These are phyloP conservation scores for Saxicola maurus DNA, from an alignment of 2,797 vertebrate genomes.

Conservation along the genomic window DNA sequence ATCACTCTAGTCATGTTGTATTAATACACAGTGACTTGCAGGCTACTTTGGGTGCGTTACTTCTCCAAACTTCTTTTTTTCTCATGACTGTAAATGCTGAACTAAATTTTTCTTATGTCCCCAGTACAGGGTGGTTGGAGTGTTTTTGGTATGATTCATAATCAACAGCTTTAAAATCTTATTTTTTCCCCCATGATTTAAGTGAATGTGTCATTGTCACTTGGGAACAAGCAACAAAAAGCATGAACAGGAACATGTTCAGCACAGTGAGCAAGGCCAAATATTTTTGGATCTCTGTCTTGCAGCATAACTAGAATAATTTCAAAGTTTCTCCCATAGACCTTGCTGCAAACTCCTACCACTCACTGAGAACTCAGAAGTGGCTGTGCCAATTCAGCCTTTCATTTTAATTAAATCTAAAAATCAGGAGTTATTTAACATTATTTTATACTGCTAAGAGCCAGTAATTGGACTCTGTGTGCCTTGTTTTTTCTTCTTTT, in stretches of 20 bases:
- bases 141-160: slow-evolving; percentile 36
- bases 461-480: slow-evolving; percentile 32
- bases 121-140: not conserved
- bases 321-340: slow-evolving; percentile 8
- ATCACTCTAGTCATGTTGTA: slow-evolving; percentile 4
- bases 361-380: not conserved
- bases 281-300: slow-evolving; percentile 8
- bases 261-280: slow-evolving; percentile 22
- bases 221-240: slow-evolving; percentile 56
- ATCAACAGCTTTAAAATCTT: slow-evolving; percentile 45
- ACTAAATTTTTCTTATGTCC: not conserved
- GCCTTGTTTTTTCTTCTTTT: not conserved
- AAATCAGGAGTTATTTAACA: slow-evolving; percentile 42
- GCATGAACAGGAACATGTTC: not conserved
- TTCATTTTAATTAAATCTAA: slow-evolving; percentile 50
- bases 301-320: not conserved
- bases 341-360: not conserved
- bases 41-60: not conserved
- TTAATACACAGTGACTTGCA: not conserved
- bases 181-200: slow-evolving; percentile 1
- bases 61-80: not conserved
- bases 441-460: slow-evolving; percentile 43
- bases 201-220: slow-evolving; percentile 58
- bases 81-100: not conserved
- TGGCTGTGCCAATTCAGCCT: not conserved